Evolutionary conservation across 2,888 invertebrate genomes (phyloP), one percentile per base, ranked within the genome.

Genomic region (Morpho achilles): DNA sequence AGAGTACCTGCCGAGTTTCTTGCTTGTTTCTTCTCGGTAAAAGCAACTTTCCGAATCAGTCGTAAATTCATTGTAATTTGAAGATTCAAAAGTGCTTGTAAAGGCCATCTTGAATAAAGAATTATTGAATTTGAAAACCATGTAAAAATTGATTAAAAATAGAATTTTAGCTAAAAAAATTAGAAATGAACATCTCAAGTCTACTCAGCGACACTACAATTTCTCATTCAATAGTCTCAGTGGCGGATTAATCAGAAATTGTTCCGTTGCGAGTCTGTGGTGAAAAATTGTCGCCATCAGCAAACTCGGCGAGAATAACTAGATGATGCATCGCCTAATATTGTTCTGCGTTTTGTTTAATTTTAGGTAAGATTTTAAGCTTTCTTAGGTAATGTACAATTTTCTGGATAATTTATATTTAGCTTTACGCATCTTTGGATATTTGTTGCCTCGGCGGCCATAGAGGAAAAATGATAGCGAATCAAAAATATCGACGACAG

Each of bases 271-370:
- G 79, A 76, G 76, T 77, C 75, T 72, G 69, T 73, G 70, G 74
- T 87, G 89, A 90, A 84, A 87, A 87, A 89, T 87, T 84, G 89
- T 87, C 89, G 73, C 84, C 87, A 84, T 88, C 87, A 87, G 72
- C 80, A 68, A 63, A 74, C 68, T 67, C 76, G 70, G 72, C 74
- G 64, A 72, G 76, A 78, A 80, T 82, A 83, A 75, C 76, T 73
- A 67, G 77, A 82, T 87, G 86, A 88, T 84, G 82, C 77, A 87
- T 87, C 74, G 77, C 72, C 66, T 68, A 65, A 66, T 63, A 69
- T 69, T 66, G 46, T 40, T 67, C 64, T 61, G 61, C 70, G 68
- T 66, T 72, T 67, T 63, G 9, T 54, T 8, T 50, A 40, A 50
- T 50, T 40, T 39, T 40, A 50, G 50, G 50, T 40, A 50, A 39